These are phyloP conservation scores for Tribolium castaneum DNA, from an alignment of 1,140 invertebrate genomes.

Conservation along the genomic window DNA sequence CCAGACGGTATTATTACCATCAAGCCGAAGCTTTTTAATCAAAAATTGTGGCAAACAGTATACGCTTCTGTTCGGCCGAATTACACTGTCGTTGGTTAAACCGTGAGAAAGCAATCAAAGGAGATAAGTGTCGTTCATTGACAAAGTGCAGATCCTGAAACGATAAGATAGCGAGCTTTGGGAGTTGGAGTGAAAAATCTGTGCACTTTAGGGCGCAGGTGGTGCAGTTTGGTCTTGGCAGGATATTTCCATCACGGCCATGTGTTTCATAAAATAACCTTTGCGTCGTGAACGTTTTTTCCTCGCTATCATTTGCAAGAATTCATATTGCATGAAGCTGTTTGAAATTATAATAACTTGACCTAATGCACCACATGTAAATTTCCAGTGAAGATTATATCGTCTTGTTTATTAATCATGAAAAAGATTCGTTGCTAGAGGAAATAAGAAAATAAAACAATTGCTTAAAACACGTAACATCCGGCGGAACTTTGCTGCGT, in stretches of 20 bases:
- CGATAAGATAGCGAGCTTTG: neutral
- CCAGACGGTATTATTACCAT: slow-evolving; percentile 3
- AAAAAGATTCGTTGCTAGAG: neutral
- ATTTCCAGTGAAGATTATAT: slow-evolving; percentile 15
- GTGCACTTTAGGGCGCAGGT: slow-evolving; percentile 11
- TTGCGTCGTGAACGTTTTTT: slow-evolving; percentile 1
- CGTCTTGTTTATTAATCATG: slow-evolving; percentile 7
- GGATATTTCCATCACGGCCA: neutral
- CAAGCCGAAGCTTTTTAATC: too few relatives aligned
- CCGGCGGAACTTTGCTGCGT: slow-evolving; percentile 28
- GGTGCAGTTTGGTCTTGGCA: neutral
- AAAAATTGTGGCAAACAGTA: too few relatives aligned
- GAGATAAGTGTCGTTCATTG: neutral
- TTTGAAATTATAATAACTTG: slow-evolving; percentile 32
- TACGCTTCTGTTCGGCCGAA: too few relatives aligned
- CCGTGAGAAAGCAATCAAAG: neutral
- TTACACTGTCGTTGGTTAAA: neutral
- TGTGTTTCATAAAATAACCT: neutral
- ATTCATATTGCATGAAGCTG: slow-evolving; percentile 29
- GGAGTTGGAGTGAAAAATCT: neutral
- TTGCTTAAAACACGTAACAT: slow-evolving; percentile 13
- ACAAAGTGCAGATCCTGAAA: neutral
- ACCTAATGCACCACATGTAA: slow-evolving; percentile 26
- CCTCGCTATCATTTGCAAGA: slow-evolving; percentile 11
- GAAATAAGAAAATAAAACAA: slow-evolving; percentile 20